Evolutionary conservation across 2,113 vertebrate species (phyloP).

Genomic region (Coturnix japonica): DNA sequence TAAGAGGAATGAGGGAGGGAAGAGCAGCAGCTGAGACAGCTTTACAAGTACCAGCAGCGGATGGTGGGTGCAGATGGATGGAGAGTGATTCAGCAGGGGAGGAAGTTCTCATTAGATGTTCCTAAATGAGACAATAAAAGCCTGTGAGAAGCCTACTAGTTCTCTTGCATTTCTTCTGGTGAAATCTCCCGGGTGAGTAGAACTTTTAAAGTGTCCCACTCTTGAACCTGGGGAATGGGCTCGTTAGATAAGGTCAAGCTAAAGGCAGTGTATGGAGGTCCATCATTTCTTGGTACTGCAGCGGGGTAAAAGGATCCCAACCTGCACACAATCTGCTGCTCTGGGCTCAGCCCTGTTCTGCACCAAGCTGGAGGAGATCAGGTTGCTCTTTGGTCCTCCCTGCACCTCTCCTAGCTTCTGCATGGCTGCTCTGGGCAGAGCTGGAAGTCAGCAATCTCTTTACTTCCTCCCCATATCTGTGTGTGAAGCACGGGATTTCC

Average conservation of each 20-base stretch:
- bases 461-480: neutral
- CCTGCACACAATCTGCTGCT: rapidly evolving
- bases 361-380: neutral
- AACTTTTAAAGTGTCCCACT: neutral
- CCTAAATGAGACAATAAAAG: constrained; percentile 27
- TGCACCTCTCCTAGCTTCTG: neutral
- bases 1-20: neutral
- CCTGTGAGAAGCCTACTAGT: neutral
- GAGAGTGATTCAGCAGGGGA: neutral
- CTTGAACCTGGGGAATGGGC: neutral
- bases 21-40: neutral
- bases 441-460: neutral
- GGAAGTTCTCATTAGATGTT: neutral
- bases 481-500: neutral
- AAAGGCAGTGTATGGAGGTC: rapidly evolving
- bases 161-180: neutral
- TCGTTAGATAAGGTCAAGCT: neutral
- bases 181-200: constrained; percentile 45
- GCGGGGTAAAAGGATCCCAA: neutral
- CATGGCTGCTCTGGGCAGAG: rapidly evolving
- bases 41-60: neutral
- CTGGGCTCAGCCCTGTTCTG: rapidly evolving
- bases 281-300: neutral
- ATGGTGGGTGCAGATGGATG: neutral
- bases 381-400: neutral